phyloP scores from a whole-genome alignment of 64 coral and sea anemone species.

The Porites australiensis region DNA sequence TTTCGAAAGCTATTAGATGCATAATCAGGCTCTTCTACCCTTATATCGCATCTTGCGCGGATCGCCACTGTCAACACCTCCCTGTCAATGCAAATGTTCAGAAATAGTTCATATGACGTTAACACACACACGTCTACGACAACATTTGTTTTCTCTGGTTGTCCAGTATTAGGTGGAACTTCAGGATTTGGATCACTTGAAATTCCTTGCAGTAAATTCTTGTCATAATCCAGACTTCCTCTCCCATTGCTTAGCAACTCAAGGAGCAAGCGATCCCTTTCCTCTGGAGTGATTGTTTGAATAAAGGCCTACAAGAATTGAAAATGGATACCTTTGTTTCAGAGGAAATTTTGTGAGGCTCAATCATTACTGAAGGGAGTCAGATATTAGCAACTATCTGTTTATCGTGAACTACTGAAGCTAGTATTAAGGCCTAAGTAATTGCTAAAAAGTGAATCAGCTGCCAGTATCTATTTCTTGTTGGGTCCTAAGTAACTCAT shows the following conservation, averaged over 20 bases:
- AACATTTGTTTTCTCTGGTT: conserved; percentile 27
- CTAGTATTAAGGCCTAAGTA: too few relatives aligned
- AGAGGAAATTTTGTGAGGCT: too few relatives aligned
- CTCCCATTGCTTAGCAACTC: conserved; percentile 24
- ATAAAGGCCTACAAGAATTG: neutral
- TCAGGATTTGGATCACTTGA: neutral
- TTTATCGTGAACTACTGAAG: too few relatives aligned
- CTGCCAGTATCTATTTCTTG: too few relatives aligned
- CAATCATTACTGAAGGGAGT: too few relatives aligned
- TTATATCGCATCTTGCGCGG: conserved; percentile 22
- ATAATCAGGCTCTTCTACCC: neutral
- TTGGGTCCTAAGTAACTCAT: too few relatives aligned
- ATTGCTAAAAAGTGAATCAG: too few relatives aligned
- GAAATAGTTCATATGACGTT: neutral
- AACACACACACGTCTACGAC: conserved; percentile 3
- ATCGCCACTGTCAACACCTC: conserved; percentile 20
- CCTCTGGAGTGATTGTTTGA: too few relatives aligned
- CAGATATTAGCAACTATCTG: too few relatives aligned
- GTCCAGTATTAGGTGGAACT: neutral
- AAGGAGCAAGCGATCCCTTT: conserved; percentile 10
- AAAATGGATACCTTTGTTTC: too few relatives aligned
- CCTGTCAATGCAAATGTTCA: conserved; percentile 32
- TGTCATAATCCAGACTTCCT: conserved; percentile 71
- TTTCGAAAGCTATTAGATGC: too few relatives aligned
- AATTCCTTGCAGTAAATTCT: conserved; percentile 3